Conservation (phyloP, 2,113 vertebrate species). For the Eidolon helvum region DNA sequence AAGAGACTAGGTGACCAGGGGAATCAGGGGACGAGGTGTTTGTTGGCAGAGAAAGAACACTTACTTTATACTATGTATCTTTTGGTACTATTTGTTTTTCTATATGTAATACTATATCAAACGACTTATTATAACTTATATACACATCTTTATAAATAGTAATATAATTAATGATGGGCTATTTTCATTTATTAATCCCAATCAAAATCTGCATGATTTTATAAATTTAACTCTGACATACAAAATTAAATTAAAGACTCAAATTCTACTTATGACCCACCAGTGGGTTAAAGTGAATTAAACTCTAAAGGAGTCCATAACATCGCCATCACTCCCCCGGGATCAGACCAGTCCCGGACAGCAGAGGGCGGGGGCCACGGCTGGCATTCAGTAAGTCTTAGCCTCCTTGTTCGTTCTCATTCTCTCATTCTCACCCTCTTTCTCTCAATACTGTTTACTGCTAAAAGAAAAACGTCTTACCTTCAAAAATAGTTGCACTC, state of each 20-base stretch:
- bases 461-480: neutral
- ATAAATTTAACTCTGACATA: neutral
- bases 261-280: neutral
- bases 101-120: neutral
- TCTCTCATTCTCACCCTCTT: neutral
- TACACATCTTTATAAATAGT: neutral
- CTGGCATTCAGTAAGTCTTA: neutral
- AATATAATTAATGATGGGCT: neutral
- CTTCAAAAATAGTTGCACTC: neutral
- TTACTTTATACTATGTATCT: neutral
- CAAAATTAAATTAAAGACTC: slow-evolving; percentile 6
- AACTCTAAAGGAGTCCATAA: neutral
- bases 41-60: neutral
- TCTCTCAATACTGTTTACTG: neutral
- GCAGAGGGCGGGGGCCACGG: neutral
- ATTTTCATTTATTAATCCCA: neutral
- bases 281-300: neutral
- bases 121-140: neutral
- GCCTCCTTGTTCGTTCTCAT: neutral
- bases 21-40: neutral
- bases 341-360: neutral
- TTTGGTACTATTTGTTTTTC: neutral
- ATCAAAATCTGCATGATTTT: neutral
- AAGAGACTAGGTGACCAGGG: neutral
- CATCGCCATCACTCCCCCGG: fast-evolving